Evolutionary conservation across 2,888 invertebrate genomes (phyloP).

Genomic region (Kryphioiulus occultus): DNA sequence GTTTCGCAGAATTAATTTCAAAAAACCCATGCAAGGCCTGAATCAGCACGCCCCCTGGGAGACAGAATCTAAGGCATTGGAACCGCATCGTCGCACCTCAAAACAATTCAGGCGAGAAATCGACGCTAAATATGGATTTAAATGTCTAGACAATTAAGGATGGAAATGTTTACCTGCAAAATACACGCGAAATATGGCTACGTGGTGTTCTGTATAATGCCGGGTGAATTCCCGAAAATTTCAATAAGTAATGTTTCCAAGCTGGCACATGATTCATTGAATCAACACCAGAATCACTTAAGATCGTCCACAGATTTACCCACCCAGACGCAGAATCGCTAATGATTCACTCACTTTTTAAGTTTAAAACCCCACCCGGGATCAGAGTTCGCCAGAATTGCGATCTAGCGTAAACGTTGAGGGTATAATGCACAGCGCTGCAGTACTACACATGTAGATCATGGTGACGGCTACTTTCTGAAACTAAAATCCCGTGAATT

Average conservation of each 20-base stretch:
- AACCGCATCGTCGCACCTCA: background rate
- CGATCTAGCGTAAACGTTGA: no score
- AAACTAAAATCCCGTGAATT: no score
- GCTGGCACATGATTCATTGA: background rate
- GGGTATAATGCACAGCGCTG: no score
- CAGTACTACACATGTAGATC: no score
- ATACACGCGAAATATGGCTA: background rate
- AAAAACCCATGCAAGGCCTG: background rate
- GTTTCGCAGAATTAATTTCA: background rate
- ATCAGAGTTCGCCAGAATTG: no score
- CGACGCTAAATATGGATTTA: background rate
- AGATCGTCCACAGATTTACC: background rate
- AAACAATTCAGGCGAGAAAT: no score
- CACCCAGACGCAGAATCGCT: background rate
- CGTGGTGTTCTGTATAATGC: background rate
- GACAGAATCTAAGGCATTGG: background rate
- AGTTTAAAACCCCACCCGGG: no score
- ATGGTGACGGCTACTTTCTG: no score
- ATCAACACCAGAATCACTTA: background rate
- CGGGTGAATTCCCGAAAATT: background rate
- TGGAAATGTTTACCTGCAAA: background rate
- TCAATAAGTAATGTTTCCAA: background rate
- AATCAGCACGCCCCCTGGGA: background rate
- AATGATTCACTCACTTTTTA: background rate
- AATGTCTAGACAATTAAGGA: background rate